Conservation (phyloP, 2,797 vertebrate species). For the Megalops cyprinoides region DNA sequence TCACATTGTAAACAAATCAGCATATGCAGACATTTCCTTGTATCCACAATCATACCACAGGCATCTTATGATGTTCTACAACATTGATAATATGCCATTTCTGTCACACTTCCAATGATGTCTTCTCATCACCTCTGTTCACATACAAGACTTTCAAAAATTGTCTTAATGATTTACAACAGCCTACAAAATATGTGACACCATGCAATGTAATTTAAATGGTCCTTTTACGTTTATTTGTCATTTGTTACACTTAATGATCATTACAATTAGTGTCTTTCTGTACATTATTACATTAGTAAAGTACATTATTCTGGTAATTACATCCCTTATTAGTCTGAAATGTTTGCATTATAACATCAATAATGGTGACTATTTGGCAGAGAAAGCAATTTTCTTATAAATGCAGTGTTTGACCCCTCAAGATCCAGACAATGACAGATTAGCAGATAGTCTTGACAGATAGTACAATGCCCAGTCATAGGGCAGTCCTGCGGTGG, state of each 20-base stretch:
- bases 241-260: not conserved
- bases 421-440: not conserved
- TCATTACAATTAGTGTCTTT: not conserved
- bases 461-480: not conserved
- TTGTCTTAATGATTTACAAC: no score
- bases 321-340: not conserved
- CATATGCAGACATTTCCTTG: not conserved
- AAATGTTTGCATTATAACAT: not conserved
- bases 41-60: not conserved
- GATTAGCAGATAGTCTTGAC: not conserved
- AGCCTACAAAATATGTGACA: no score
- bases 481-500: not conserved
- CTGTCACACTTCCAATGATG: no score
- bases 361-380: not conserved
- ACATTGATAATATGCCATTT: no score
- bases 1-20: not conserved
- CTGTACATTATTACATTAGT: no score
- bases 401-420: not conserved
- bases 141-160: no score
- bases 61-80: no score
- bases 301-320: not conserved
- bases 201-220: no score
- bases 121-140: no score
- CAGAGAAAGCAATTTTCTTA: not conserved
- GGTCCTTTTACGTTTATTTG: no score